Evolutionary conservation across 2,797 vertebrate genomes (phyloP), one percentile per base, ranked within the genome.

Genomic region (Loriculus beryllinus): DNA sequence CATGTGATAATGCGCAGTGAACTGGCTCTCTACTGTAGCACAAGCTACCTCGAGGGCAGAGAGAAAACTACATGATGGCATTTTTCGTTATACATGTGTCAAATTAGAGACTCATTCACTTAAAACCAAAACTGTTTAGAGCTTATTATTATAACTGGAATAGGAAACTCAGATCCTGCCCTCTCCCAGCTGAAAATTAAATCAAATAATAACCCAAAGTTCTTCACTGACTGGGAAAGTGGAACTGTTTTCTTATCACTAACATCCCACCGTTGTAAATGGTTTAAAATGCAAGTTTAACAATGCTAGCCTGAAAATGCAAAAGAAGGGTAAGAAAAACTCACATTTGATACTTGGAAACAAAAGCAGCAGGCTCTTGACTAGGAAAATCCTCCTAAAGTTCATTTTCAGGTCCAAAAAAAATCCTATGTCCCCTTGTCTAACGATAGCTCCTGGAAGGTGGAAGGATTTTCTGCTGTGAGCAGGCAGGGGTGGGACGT

Each of bases 91-190:
- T 21, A 92, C 67, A 70, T 22, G 26, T 83, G 82, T 88, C 80
- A 95, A 96, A 95, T 96, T 96, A 96, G n/a, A 92, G 64, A 63
- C 87, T 95, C 67, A 79, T 96, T 92, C 95, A 74, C 80, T 90
- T 91, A 81, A 94, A 91, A 20, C 26, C 40, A 90, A 87, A 94
- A 79, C 80, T 70, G 82, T 94, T 94, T 86, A 88, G 77, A 88
- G 70, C 54, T 84, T 92, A 49, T 87, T 95, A 84, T 63, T 91
- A 33, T 45, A 96, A 91, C 45, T 64, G 60, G 26, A 91, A 91
- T 74, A 82, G 60, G 51, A 94, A 96, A 88, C 52, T 86, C 60
- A 37, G 56, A n/a, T 94, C 45, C 20, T 88, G 63, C 63, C 63
- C 79, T 88, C 63, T 87, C 65, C 51, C 22, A 4, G 42, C 51